Evolutionary conservation across 2,797 vertebrate genomes (phyloP).

Genomic region (Peromyscus eremicus): DNA sequence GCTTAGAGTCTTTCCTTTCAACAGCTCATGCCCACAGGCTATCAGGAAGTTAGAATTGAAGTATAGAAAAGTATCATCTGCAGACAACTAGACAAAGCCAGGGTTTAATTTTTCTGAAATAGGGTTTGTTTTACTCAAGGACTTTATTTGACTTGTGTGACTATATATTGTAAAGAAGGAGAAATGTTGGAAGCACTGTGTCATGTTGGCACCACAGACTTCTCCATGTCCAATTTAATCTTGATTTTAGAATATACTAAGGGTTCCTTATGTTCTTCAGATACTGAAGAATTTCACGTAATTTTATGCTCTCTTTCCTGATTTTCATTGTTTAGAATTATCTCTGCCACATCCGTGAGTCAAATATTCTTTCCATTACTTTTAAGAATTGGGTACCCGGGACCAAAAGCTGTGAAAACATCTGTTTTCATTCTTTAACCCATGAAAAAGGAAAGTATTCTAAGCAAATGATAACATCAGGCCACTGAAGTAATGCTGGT

Average conservation of each 20-base stretch:
- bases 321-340: slow-evolving; percentile 41
- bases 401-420: background rate
- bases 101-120: background rate
- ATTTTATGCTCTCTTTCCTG: background rate
- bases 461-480: slow-evolving; percentile 42
- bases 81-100: background rate
- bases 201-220: background rate
- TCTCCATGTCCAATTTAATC: background rate
- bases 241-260: background rate
- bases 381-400: slow-evolving; percentile 53
- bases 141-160: background rate
- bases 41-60: slow-evolving; percentile 34
- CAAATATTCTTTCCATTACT: background rate
- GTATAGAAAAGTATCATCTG: background rate
- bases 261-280: background rate
- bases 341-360: background rate
- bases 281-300: background rate
- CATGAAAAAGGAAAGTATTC: slow-evolving; percentile 52
- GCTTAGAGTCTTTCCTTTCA: background rate
- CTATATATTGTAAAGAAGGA: background rate
- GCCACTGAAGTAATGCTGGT: background rate
- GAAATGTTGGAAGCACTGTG: background rate
- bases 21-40: background rate
- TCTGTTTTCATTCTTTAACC: slow-evolving; percentile 12
- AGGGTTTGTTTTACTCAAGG: slow-evolving; percentile 11